Evolutionary conservation across 1,140 invertebrate genomes (phyloP).

Genomic region (Fopius arisanus): DNA sequence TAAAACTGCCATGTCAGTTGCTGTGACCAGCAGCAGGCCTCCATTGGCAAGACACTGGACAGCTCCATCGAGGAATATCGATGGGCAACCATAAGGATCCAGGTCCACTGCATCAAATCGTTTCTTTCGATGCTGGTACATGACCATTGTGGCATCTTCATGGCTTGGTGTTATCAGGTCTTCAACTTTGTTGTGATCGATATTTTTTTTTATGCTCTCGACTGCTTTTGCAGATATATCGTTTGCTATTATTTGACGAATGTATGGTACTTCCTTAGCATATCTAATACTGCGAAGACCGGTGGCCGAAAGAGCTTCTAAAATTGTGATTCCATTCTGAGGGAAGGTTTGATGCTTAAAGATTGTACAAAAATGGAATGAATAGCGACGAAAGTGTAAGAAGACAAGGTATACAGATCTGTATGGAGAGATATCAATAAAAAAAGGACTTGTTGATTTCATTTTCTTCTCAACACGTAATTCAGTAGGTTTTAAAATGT

Average conservation of each 20-base stretch:
- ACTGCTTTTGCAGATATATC: slow-evolving; percentile 91
- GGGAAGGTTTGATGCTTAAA: background rate
- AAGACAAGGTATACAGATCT: too few species aligned
- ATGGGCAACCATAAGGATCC: slow-evolving; percentile 97
- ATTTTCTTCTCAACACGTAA: too few species aligned
- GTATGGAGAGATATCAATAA: too few species aligned
- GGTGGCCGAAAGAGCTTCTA: slow-evolving; percentile 95
- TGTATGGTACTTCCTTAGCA: slow-evolving; percentile 88
- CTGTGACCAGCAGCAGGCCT: slow-evolving; percentile 91
- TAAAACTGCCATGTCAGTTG: slow-evolving; percentile 97
- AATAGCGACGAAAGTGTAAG: background rate
- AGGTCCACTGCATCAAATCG: slow-evolving; percentile 92
- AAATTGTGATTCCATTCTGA: slow-evolving; percentile 73
- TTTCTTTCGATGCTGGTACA: slow-evolving; percentile 80
- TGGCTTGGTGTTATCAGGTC: slow-evolving; percentile 77
- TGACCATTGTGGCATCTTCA: slow-evolving; percentile 86
- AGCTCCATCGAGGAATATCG: slow-evolving; percentile 91
- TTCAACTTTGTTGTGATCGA: slow-evolving; percentile 79
- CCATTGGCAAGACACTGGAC: slow-evolving; percentile 83
- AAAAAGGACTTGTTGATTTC: too few species aligned
- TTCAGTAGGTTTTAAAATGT: too few species aligned
- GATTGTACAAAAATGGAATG: background rate
- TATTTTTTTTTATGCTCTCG: slow-evolving; percentile 84
- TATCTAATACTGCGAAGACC: slow-evolving; percentile 96
- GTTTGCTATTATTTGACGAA: slow-evolving; percentile 90